Percentiles rank a stretch among this genome's conserved stretches.
phyloP scores from a whole-genome alignment of 2,113 vertebrate species.

The Callithrix jacchus region DNA sequence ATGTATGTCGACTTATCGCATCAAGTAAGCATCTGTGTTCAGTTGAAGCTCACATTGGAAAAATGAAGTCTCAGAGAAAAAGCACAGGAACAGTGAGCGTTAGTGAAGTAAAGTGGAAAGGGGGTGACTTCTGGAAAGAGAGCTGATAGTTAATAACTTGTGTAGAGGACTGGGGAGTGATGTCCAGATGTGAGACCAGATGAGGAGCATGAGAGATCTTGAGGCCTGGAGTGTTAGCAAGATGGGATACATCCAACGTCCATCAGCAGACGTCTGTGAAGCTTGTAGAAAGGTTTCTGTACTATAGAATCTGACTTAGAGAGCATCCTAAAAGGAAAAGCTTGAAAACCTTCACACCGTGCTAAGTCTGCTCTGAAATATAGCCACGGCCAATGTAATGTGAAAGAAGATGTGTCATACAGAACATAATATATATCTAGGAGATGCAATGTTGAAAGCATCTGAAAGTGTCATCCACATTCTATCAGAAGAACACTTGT shows the following conservation, averaged over 20 bases:
- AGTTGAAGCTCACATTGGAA: not conserved
- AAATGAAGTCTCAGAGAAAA: not conserved
- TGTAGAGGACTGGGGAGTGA: too few relatives aligned
- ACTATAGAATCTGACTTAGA: not conserved
- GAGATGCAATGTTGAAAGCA: fast-evolving
- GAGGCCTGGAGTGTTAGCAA: not conserved
- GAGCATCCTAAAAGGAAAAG: not conserved
- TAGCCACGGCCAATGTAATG: too few relatives aligned
- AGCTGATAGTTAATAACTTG: not conserved
- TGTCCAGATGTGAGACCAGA: not conserved
- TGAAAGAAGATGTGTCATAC: not conserved
- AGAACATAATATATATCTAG: not conserved
- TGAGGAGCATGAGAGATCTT: not conserved
- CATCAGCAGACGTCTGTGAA: not conserved
- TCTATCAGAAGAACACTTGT: too few relatives aligned
- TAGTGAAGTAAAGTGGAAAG: not conserved
- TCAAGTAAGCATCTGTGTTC: not conserved
- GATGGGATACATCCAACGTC: too few relatives aligned
- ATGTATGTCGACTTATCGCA: not conserved
- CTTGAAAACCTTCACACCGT: not conserved
- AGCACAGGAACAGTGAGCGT: not conserved
- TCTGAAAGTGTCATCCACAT: not conserved
- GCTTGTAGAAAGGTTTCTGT: not conserved
- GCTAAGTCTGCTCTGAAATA: not conserved
- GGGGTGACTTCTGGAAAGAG: not conserved